phyloP scores from a whole-genome alignment of 2,888 invertebrate species.

The Dynastes hyllus region DNA sequence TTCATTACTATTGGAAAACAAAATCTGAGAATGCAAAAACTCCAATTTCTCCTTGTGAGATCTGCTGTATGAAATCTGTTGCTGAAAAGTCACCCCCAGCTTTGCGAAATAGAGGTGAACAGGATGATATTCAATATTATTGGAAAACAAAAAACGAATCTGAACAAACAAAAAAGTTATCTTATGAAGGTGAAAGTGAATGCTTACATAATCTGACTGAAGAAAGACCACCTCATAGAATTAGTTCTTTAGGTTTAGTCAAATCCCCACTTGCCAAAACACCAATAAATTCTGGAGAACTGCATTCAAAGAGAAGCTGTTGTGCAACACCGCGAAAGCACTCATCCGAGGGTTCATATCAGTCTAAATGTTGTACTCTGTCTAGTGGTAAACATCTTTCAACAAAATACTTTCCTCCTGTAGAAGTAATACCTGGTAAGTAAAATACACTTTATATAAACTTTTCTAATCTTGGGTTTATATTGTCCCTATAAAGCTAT shows the following conservation, averaged over 20 bases:
- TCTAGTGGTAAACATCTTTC: not conserved
- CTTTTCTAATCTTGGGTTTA: not conserved
- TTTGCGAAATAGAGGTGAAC: not conserved
- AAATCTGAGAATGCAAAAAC: not conserved
- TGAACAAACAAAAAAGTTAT: not conserved
- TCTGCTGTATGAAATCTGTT: not conserved
- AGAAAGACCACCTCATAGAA: too few relatives aligned
- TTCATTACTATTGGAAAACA: too few relatives aligned
- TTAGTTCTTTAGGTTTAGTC: too few relatives aligned
- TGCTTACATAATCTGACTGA: too few relatives aligned
- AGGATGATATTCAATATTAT: not conserved
- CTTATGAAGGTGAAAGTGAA: too few relatives aligned
- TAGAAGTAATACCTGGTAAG: constrained; percentile 33
- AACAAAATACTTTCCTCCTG: constrained; percentile 22
- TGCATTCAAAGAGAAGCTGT: too few relatives aligned
- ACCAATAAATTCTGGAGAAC: too few relatives aligned
- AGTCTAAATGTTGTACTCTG: too few relatives aligned
- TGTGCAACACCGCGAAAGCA: too few relatives aligned
- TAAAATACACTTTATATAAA: not conserved
- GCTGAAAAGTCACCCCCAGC: not conserved
- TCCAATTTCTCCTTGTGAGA: not conserved
- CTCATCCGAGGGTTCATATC: too few relatives aligned
- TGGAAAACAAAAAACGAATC: not conserved
- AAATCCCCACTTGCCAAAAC: too few relatives aligned
- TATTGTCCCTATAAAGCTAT: too few relatives aligned